phyloP scores from a whole-genome alignment of 2,888 invertebrate genomes.

The Zele albiditarsus region DNA sequence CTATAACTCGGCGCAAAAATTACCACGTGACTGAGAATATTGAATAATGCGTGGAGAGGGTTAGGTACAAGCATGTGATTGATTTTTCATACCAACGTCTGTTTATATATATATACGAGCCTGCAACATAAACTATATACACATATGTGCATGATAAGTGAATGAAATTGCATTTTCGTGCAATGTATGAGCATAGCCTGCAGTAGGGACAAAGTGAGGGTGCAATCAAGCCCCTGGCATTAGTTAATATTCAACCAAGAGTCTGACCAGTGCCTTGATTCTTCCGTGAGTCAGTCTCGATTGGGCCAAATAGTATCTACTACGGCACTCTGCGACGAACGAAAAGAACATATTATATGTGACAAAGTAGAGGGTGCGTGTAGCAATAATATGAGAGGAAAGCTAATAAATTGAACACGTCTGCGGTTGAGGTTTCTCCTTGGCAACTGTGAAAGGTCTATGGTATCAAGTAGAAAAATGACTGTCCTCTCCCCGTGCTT shows the following conservation, averaged over 20 bases:
- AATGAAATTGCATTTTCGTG: neutral
- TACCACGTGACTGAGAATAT: conserved; percentile 44
- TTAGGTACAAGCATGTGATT: conserved; percentile 22
- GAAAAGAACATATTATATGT: neutral
- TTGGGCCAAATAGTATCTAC: no score
- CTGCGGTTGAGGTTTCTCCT: conserved; percentile 20
- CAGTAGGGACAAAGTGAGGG: no score
- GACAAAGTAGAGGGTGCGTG: neutral
- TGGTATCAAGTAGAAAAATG: conserved; percentile 45
- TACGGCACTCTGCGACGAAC: neutral
- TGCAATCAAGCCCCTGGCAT: no score
- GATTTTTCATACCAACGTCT: neutral
- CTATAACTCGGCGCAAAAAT: conserved; percentile 56
- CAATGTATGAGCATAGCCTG: conserved; percentile 15
- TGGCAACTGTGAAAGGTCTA: conserved; percentile 19
- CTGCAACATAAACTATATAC: neutral
- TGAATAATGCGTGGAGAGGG: conserved; percentile 19
- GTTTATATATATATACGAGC: neutral
- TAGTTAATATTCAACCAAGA: no score
- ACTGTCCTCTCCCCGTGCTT: conserved; percentile 60
- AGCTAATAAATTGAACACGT: conserved; percentile 30
- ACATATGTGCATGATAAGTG: neutral
- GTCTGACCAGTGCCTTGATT: no score
- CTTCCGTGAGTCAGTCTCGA: no score
- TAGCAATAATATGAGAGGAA: neutral